Percentiles rank a stretch among this genome's conserved stretches.
These are phyloP conservation scores for Eristalinus sepulchralis DNA, from an alignment of 2,888 invertebrate genomes.

Conservation along the genomic window DNA sequence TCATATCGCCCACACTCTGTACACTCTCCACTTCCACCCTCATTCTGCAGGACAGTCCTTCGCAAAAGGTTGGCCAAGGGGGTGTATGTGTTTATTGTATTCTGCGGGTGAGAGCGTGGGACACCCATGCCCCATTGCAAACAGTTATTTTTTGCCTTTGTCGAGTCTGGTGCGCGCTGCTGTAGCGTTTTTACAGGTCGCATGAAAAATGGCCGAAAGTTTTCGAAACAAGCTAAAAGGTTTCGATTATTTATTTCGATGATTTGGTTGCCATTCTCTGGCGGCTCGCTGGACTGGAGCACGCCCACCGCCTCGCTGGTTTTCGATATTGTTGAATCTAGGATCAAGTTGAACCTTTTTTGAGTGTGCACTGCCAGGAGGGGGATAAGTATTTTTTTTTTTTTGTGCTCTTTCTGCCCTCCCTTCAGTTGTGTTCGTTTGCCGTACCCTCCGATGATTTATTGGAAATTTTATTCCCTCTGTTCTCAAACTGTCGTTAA, in stretches of 20 bases:
- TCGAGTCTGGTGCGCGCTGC: slow-evolving; percentile 31
- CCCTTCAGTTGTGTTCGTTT: slow-evolving; percentile 24
- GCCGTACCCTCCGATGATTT: slow-evolving; percentile 58
- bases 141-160: background rate
- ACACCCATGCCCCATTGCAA: slow-evolving; percentile 18
- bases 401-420: background rate
- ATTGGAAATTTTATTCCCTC: slow-evolving; percentile 70
- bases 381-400: slow-evolving; percentile 31
- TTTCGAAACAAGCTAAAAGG: slow-evolving; percentile 66
- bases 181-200: slow-evolving; percentile 56
- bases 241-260: slow-evolving; percentile 70
- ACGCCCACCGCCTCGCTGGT: background rate
- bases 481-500: slow-evolving; percentile 72
- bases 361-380: background rate
- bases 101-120: slow-evolving; percentile 27
- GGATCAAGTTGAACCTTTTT: slow-evolving; percentile 11
- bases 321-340: slow-evolving; percentile 13
- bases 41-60: background rate
- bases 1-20: background rate
- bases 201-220: slow-evolving; percentile 66
- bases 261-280: slow-evolving; percentile 49
- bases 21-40: too few species aligned
- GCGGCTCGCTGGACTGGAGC: background rate
- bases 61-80: background rate
- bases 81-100: slow-evolving; percentile 53